Conservation (phyloP, 2,888 invertebrate genomes). For the Hypomecis atomaria region DNA sequence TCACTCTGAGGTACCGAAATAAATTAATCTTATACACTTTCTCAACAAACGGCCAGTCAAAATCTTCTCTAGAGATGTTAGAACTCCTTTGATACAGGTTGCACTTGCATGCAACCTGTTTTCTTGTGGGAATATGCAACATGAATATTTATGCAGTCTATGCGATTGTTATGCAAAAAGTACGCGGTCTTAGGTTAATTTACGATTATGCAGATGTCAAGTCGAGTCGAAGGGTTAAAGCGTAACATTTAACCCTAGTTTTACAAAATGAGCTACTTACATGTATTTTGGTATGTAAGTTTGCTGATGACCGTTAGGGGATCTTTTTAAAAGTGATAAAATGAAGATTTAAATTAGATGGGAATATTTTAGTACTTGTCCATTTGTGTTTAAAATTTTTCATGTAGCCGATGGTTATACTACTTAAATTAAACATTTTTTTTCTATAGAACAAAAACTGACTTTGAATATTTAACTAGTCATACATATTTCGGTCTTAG, state of each 20-base stretch:
- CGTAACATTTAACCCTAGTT: conserved; percentile 38
- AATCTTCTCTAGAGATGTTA: conserved; percentile 25
- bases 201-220: conserved; percentile 69
- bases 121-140: conserved; percentile 61
- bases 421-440: too few species aligned
- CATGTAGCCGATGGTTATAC: too few species aligned
- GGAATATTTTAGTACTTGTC: neutral
- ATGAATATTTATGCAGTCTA: conserved; percentile 26
- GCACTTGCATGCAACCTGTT: conserved; percentile 62
- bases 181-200: conserved; percentile 63
- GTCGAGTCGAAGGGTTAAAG: conserved; percentile 44
- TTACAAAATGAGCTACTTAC: conserved; percentile 43
- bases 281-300: conserved; percentile 36
- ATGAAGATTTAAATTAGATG: neutral
- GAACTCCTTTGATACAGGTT: conserved; percentile 61
- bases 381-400: too few species aligned
- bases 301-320: conserved; percentile 15
- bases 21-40: conserved; percentile 36
- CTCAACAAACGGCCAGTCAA: conserved; percentile 58
- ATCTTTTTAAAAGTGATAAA: conserved; percentile 5
- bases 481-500: conserved; percentile 4
- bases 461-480: neutral
- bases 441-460: neutral
- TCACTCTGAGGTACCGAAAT: conserved; percentile 16
- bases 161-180: conserved; percentile 68